Evolutionary conservation across 2,888 invertebrate species (phyloP).

Genomic region (Balanococcus diminutus): DNA sequence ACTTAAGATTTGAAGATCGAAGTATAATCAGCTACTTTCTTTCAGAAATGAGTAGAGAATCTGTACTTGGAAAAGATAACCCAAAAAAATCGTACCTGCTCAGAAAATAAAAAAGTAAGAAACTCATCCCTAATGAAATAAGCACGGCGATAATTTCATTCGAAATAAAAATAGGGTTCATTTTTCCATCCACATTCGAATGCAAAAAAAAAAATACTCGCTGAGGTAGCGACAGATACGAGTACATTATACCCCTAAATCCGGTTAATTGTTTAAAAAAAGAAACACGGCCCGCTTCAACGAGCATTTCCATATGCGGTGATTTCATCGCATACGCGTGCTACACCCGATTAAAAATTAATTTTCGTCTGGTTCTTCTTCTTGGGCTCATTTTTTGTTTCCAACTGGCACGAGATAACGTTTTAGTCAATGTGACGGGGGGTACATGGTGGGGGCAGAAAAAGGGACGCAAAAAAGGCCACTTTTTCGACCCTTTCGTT

Average conservation of each 20-base stretch:
- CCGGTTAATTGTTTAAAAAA: slow-evolving; percentile 35
- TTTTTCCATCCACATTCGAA: background rate
- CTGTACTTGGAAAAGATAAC: too few species aligned
- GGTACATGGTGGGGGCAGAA: background rate
- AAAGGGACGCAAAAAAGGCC: background rate
- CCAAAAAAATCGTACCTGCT: too few species aligned
- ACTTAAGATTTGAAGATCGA: too few species aligned
- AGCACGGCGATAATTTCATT: background rate
- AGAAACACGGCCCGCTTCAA: background rate
- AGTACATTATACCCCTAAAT: background rate
- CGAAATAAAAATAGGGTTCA: background rate
- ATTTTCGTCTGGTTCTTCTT: slow-evolving; percentile 13
- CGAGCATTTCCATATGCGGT: background rate
- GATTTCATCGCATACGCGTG: slow-evolving; percentile 6
- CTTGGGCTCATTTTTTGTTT: background rate
- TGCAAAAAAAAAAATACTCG: background rate
- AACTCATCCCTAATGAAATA: too few species aligned
- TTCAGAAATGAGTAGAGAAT: too few species aligned
- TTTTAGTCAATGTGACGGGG: background rate
- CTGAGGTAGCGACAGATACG: background rate
- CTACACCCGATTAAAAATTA: slow-evolving; percentile 23
- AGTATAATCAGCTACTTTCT: too few species aligned
- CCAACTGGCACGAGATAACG: background rate
- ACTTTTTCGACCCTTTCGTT: slow-evolving; percentile 14
- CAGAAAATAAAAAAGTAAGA: too few species aligned